Percentiles rank a stretch among this genome's conserved stretches.
These are phyloP conservation scores for Euwallacea fornicatus DNA, from an alignment of 1,140 invertebrate species.

Conservation along the genomic window DNA sequence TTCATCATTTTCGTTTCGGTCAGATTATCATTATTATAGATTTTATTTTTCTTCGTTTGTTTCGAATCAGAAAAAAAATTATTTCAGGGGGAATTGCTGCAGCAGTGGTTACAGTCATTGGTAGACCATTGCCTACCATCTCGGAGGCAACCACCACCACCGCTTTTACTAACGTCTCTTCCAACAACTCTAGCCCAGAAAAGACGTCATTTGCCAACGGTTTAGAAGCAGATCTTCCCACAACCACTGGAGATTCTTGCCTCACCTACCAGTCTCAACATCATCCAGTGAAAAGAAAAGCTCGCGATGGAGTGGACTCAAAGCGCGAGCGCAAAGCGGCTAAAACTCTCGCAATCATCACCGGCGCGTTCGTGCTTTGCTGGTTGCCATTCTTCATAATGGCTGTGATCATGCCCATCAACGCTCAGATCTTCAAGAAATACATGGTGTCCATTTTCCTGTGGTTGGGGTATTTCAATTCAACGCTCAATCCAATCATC, in stretches of 20 bases:
- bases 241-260: constrained; percentile 56
- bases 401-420: constrained; percentile 79
- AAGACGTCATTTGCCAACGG: constrained; percentile 69
- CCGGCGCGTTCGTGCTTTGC: constrained; percentile 80
- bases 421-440: constrained; percentile 54
- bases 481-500: constrained; percentile 85
- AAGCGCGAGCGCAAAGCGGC: constrained; percentile 90
- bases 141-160: constrained; percentile 61
- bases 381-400: constrained; percentile 91
- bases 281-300: constrained; percentile 59
- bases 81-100: constrained; percentile 64
- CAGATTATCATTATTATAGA: too few species aligned
- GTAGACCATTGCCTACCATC: constrained; percentile 67
- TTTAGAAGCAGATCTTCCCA: constrained; percentile 67
- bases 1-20: too few species aligned
- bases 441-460: constrained; percentile 72
- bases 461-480: constrained; percentile 87
- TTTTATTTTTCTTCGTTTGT: too few species aligned
- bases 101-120: constrained; percentile 72
- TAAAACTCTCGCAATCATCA: constrained; percentile 88
- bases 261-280: constrained; percentile 47
- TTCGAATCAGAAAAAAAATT: too few species aligned
- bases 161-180: constrained; percentile 69
- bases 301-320: constrained; percentile 70
- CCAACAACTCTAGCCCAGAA: constrained; percentile 70